A percentile compares a stretch with the other conserved stretches of the same genome.
Conservation (phyloP, 2,888 invertebrate genomes). For the Anarsia innoxiella region DNA sequence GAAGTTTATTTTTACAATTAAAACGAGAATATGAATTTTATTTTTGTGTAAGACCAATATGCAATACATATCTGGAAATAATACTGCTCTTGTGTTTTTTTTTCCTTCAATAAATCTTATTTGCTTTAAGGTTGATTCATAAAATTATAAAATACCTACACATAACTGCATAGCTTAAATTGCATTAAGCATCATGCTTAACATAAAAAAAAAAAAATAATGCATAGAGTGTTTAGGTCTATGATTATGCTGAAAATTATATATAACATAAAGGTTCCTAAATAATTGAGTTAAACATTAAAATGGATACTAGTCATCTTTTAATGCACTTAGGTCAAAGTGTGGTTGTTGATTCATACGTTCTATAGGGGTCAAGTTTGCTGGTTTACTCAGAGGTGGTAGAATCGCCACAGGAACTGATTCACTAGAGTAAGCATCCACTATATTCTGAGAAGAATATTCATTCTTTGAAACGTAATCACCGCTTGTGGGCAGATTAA, state of each 20-base stretch:
- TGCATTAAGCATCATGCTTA: no score
- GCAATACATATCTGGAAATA: constrained; percentile 65
- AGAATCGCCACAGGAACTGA: constrained; percentile 23
- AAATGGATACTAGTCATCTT: constrained; percentile 39
- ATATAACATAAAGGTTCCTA: no score
- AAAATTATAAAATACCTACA: no score
- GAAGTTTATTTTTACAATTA: constrained; percentile 72
- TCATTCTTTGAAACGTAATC: constrained; percentile 35
- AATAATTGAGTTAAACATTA: no score
- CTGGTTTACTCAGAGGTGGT: constrained; percentile 23
- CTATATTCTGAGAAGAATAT: constrained; percentile 23
- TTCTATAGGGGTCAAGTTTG: constrained; percentile 24
- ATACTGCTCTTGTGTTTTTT: no score
- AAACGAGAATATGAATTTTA: constrained; percentile 58
- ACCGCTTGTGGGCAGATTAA: constrained; percentile 43
- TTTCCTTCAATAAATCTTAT: no score
- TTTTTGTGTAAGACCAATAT: constrained; percentile 72
- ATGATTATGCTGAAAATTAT: no score
- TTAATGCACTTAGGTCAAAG: constrained; percentile 54
- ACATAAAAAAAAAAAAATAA: no score
- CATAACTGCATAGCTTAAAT: no score
- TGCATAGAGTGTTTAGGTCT: no score
- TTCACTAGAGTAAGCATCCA: constrained; percentile 27
- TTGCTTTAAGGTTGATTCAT: no score
- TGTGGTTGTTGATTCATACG: constrained; percentile 33